Evolutionary conservation across 1,140 invertebrate genomes (phyloP), one percentile per base, ranked within the genome.

Genomic region (Temnothorax nylanderi): DNA sequence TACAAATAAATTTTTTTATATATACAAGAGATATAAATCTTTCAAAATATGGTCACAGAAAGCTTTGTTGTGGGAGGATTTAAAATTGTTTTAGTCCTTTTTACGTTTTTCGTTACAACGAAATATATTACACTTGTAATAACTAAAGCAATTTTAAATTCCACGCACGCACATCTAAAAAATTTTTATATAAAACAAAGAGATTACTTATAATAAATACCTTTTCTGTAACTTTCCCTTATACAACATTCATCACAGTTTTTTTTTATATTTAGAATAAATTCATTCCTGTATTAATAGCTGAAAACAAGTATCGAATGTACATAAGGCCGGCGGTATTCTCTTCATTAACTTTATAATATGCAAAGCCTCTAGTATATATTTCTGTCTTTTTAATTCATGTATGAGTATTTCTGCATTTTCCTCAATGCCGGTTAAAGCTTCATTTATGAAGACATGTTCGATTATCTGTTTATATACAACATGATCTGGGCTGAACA

Each of bases 401-500:
- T 92, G 86, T 47, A 95, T 91, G 8, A 95, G 80, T 26, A 93
- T 80, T 85, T 92, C 92, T 8, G 93, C 89, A 85, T 95, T 93
- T 44, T 90, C 54, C 76, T 93, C 92, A 54, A 94, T 89, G 54
- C 94, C 91, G 0, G 88, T 32, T 78, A 94, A 78, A 37, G 91
- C 92, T 78, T 92, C 90, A 88, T 95, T 95, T 18, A 91, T 21
- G 82, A 95, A 93, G 16, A 95, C 93, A 67, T 93, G 89, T 71
- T 94, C 93, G 13, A 95, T 87, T 54, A 95, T 94, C 88, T 90
- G 90, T 71, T 93, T 89, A 32, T 95, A 95, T 32, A 95, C 78
- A 11, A 92, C 89, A 84, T 94, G 94, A 87, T 92, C 92, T 4
- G 95, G 94, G 56, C 87, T 88, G 37, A 95, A 95, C 18, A 72